Evolutionary conservation across 2,113 vertebrate genomes (phyloP), one percentile per base, ranked within the genome.

Genomic region (Cavia porcellus): DNA sequence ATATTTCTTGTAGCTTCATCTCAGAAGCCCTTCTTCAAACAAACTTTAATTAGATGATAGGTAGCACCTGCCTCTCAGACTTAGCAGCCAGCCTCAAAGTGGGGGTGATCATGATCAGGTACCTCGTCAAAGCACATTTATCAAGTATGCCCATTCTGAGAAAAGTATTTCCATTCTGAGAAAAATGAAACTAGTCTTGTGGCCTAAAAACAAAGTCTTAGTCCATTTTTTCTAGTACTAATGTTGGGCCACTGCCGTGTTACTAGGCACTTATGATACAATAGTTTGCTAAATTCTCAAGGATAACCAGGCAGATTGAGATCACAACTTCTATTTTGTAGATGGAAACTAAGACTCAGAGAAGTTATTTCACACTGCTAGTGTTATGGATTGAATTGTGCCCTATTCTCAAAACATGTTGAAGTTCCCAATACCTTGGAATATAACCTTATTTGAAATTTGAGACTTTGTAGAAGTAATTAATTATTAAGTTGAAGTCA

Each of bases 21-120:
- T 90, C 81, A 95, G 66, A 92, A 87, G 28, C 42, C 28, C 35
- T 55, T 94, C 85, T 97, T 97, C 75, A 96, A 92, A 93, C 84
- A 86, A 96, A 83, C 11, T 24, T 83, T 94, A 95, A 94, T 94
- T 92, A 74, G 84, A 84, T 88, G 62, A 95, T 32, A 97, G 42
- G 42, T 50, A 96, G 35, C 74, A 87, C 50, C 87, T 95, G 92
- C 74, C 55, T 86, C 32, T 84, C 57, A 74, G 92, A n/a, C 47
- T 89, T 62, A 77, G 84, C 50, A 96, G 92, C 47, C 45, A 95
- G 57, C 42, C n/a, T 74, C 35, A 91, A 86, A 91, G 20, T 66
- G n/a, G 42, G 15, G 9, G 52, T 80, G 19, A 45, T 89, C 77
- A 81, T n/a, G 28, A 94, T 90, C n/a, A 74, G 38, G 68, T 86